Evolutionary conservation across 2,888 invertebrate species (phyloP), one percentile per base, ranked within the genome.

Genomic region (Drosophila flavopinicola): DNA sequence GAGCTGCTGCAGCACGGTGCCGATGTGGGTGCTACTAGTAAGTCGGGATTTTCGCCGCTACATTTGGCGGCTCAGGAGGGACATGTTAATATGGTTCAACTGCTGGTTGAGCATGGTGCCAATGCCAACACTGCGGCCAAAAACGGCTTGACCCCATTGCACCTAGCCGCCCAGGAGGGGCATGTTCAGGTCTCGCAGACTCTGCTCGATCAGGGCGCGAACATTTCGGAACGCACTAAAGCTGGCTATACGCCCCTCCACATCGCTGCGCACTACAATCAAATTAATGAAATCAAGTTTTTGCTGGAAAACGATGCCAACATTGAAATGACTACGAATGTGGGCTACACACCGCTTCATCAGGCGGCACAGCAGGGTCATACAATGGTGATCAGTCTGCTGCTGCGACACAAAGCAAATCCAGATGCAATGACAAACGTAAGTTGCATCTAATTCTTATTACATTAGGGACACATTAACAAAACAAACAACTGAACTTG

Each of bases 311-410:
- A 97, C 65, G 95, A 95, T 56, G 98, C 98, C 0, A 95, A 96
- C 80, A 96, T 99, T 47, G 95, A 96, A 71, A 94, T 95, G 3
- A 93, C 92, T 37, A 96, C 96, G 0, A 93, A 93, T 6, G 94
- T 95, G 57, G 96, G 96, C 41, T 98, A 98, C 91, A 99, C 99
- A 0, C 97, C 99, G 0, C 93, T 99, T 10, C 99, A 99, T 92
- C 99, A 99, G 90, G 99, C 99, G 0, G 98, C 99, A 0, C 99
- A 99, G 89, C 99, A 99, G 91, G 99, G 99, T 0, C 99, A 99
- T 91, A 97, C 98, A 1, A 94, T 98, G 83, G 97, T 99, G 72
- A 97, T 99, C 49, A 97, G 96, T 87, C 93, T 98, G 48, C 93
- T 99, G 33, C 92, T 99, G 75, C 98, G 98, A 88, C 95, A 96